These are phyloP conservation scores for Timema cristinae DNA, from an alignment of 2,888 invertebrate species.

Conservation along the genomic window DNA sequence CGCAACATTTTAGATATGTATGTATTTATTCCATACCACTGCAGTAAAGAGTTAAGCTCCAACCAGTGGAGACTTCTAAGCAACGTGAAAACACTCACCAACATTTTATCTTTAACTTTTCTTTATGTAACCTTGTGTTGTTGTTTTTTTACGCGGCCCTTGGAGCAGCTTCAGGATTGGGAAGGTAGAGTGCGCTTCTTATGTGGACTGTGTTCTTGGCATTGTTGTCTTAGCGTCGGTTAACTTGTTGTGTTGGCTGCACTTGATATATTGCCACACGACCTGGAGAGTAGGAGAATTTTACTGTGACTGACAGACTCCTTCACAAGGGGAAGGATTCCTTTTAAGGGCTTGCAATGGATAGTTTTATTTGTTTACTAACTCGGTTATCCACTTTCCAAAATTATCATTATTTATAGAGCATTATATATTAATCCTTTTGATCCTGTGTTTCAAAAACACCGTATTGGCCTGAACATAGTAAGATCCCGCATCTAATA, in stretches of 20 bases:
- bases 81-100: no score
- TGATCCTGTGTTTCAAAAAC: no score
- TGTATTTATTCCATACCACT: no score
- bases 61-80: no score
- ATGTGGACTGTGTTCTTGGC: constrained; percentile 60
- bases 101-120: no score
- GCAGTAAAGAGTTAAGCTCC: no score
- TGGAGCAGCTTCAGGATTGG: constrained; percentile 62
- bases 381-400: neutral
- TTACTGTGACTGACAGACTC: neutral
- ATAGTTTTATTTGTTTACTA: neutral
- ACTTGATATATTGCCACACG: constrained; percentile 50
- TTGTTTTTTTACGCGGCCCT: constrained; percentile 38
- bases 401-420: no score
- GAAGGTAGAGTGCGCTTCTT: constrained; percentile 70
- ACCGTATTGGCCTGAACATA: no score
- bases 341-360: neutral
- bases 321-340: neutral
- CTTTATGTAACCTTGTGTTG: no score
- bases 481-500: no score
- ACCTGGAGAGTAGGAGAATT: neutral
- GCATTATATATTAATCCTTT: no score
- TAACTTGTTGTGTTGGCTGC: constrained; percentile 61
- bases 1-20: no score
- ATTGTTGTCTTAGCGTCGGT: constrained; percentile 61